Percentiles rank a stretch among this genome's conserved stretches.
Conservation (phyloP, 2,888 invertebrate genomes). For the Odontothrips loti region DNA sequence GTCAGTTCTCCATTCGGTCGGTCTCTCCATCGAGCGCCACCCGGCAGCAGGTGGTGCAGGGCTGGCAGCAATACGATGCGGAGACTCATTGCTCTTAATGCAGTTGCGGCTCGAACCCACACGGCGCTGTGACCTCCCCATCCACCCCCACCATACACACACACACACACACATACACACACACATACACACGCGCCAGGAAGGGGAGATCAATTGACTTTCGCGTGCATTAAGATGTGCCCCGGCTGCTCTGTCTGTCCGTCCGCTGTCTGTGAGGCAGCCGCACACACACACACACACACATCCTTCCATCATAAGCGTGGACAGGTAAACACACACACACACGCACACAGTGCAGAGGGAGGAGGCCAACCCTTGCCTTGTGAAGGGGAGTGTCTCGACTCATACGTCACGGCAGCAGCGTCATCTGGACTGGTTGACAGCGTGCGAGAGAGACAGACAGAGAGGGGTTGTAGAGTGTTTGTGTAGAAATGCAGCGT, state of each 20-base stretch:
- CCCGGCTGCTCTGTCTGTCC: not conserved
- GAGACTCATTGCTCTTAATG: not conserved
- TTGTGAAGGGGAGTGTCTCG: not conserved
- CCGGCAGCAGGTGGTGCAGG: too few species aligned
- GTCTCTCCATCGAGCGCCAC: too few species aligned
- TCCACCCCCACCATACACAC: not conserved
- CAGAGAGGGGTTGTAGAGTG: too few species aligned
- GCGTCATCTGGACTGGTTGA: not conserved
- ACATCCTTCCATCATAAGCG: conserved; percentile 15
- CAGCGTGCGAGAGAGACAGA: not conserved
- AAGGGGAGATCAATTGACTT: not conserved
- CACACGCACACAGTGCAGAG: not conserved
- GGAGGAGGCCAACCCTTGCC: conserved; percentile 2
- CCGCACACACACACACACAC: not conserved
- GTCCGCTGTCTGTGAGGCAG: not conserved
- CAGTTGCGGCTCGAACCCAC: not conserved
- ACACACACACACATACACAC: not conserved
- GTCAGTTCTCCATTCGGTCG: too few species aligned
- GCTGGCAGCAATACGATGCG: not conserved
- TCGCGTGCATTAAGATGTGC: conserved; percentile 6
- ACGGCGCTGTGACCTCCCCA: not conserved
- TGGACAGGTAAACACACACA: conserved; percentile 26
- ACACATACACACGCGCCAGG: not conserved
- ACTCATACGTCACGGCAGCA: not conserved
- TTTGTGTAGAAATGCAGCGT: too few species aligned